Evolutionary conservation across 2,113 vertebrate genomes (phyloP).

Genomic region (Odocoileus hemionus): DNA sequence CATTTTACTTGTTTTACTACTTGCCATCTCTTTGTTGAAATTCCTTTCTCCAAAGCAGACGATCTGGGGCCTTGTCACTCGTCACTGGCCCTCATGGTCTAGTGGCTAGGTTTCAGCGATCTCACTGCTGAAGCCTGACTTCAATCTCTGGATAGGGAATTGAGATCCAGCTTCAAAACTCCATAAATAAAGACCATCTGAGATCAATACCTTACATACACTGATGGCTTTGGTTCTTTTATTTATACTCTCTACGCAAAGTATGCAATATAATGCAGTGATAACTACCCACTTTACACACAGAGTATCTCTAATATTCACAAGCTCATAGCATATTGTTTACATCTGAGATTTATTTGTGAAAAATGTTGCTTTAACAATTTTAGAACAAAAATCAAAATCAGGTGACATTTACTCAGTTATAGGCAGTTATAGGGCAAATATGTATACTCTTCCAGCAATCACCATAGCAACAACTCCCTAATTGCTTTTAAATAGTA

Average conservation of each 20-base stretch:
- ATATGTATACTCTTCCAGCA: slow-evolving; percentile 53
- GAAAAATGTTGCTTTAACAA: slow-evolving; percentile 63
- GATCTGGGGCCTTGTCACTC: neutral
- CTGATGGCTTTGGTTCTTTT: neutral
- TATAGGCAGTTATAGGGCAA: slow-evolving; percentile 51
- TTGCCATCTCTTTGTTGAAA: neutral
- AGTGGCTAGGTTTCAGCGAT: too few species aligned
- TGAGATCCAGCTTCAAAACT: neutral
- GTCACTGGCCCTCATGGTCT: neutral
- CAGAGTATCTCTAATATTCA: slow-evolving; percentile 38
- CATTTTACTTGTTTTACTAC: neutral
- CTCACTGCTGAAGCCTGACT: neutral
- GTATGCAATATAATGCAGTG: neutral
- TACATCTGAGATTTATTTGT: slow-evolving; percentile 43
- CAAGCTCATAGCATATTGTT: slow-evolving; percentile 31
- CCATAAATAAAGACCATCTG: neutral
- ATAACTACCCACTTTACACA: slow-evolving; percentile 45
- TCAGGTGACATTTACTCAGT: slow-evolving; percentile 62
- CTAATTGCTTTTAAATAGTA: slow-evolving; percentile 68
- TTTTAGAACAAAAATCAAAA: slow-evolving; percentile 61
- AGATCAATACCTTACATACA: neutral
- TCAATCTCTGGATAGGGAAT: neutral
- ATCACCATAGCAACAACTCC: slow-evolving; percentile 58
- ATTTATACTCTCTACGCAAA: slow-evolving; percentile 43
- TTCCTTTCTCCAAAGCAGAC: neutral